Base-by-base conservation (phyloP, 2,113 vertebrate genomes). In the Prunella fulvescens region DNA sequence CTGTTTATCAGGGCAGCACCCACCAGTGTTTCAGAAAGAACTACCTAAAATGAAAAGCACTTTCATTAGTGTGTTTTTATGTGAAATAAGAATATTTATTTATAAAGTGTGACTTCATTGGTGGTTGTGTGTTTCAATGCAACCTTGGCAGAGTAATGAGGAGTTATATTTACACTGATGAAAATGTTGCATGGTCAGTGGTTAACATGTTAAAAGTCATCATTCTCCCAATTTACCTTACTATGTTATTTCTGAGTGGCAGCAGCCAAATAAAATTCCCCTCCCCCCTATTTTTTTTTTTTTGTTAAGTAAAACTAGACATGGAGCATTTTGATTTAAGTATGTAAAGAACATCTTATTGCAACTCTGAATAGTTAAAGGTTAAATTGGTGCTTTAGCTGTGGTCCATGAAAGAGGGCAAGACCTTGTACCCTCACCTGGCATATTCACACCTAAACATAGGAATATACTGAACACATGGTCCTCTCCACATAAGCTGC, bases 51-150 rank as follows among this genome's bases (percentile, higher is more conserved):
- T 92, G 92, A 80, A 94, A 83, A 92, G 51, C 44, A 81, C 28
- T 88, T 83, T 83, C 67, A 88, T 93, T 92, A 85, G 81, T 31
- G 9, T 83, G 74, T 80, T 95, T 95, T 91, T 83, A 58, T 56
- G 40, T 82, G 82, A 95, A 94, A 90, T 58, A 86, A 64, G 85
- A 81, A n/a, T 95, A 92, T 95, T 95, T 96, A 94, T 96, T 97
- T 96, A 96, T 79, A 94, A 93, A 92, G 79, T 73, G 85, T 97
- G 93, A 95, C 93, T 95, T 95, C 93, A 95, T 74, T 94, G 79
- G 85, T 1, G 44, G 91, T 91, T 95, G 66, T 91, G 76, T 95
- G 94, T 92, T 96, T 96, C 93, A 96, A 79, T 81, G 67, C 71
- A 96, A 31, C 85, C 81, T 81, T 95, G 93, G 85, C 92, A 93